Evolutionary conservation across 2,888 invertebrate species (phyloP).

Genomic region (Agonopterix arenella): DNA sequence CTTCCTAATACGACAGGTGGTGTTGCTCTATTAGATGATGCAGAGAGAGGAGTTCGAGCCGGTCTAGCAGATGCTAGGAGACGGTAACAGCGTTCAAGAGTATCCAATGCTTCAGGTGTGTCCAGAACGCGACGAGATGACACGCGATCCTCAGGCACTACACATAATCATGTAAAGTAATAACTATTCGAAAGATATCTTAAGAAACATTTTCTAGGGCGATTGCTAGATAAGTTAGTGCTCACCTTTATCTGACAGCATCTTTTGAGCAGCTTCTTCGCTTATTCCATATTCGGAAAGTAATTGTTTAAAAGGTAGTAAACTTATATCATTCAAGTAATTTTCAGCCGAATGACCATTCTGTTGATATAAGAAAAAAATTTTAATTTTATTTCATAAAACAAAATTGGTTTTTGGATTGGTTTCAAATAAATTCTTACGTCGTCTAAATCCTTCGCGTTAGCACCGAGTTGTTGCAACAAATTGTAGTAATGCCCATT

Average conservation of each 20-base stretch:
- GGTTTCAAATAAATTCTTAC: constrained; percentile 70
- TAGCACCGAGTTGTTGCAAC: constrained; percentile 90
- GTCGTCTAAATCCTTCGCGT: constrained; percentile 88
- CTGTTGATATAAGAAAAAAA: constrained; percentile 51
- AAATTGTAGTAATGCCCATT: constrained; percentile 93
- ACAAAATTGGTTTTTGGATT: neutral
- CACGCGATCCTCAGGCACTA: constrained; percentile 85
- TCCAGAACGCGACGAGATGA: constrained; percentile 85
- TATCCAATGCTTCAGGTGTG: constrained; percentile 82
- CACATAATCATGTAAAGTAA: constrained; percentile 14
- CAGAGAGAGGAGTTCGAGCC: constrained; percentile 74
- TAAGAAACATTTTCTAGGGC: too few relatives aligned
- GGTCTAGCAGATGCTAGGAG: constrained; percentile 80
- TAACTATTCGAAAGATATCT: neutral
- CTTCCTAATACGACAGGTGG: constrained; percentile 80
- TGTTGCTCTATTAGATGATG: constrained; percentile 74
- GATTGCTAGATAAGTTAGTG: constrained; percentile 4
- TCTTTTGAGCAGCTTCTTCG: constrained; percentile 80
- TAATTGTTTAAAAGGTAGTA: constrained; percentile 82
- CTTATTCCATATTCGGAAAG: constrained; percentile 83
- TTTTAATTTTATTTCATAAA: too few relatives aligned
- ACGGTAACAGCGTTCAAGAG: constrained; percentile 86
- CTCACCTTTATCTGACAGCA: constrained; percentile 88
- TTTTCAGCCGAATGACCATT: constrained; percentile 87
- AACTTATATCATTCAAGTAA: constrained; percentile 81